Conservation (phyloP, 2,113 vertebrate genomes). For the Galemys pyrenaicus region DNA sequence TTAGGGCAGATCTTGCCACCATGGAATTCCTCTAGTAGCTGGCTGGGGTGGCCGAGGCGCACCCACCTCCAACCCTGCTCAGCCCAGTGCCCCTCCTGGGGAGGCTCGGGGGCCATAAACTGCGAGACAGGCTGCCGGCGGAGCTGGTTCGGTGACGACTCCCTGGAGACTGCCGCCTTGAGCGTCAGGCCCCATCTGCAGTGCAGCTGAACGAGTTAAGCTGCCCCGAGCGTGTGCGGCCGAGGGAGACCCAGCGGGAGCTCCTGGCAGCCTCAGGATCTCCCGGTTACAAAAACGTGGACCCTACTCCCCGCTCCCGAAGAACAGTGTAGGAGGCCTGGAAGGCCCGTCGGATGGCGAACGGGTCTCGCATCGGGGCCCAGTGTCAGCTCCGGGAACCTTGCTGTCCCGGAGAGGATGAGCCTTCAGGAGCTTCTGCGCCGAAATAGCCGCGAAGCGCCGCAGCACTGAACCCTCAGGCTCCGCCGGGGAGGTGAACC, state of each 20-base stretch:
- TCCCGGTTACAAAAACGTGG: background rate
- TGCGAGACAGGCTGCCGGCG: slow-evolving; percentile 1
- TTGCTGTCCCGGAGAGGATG: background rate
- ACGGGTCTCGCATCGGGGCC: background rate
- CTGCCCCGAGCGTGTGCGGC: slow-evolving; percentile 4
- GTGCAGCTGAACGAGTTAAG: slow-evolving; percentile 75
- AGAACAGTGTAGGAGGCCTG: background rate
- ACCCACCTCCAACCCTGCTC: background rate
- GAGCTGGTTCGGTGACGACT: slow-evolving; percentile 59
- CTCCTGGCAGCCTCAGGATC: background rate
- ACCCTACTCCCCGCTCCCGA: background rate
- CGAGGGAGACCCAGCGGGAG: background rate
- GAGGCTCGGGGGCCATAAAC: slow-evolving; percentile 61
- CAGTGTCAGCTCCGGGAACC: background rate
- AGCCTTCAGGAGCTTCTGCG: background rate
- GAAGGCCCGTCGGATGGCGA: background rate
- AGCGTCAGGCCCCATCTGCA: slow-evolving; percentile 64
- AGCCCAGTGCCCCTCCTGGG: background rate
- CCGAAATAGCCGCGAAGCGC: slow-evolving; percentile 38
- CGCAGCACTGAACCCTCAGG: slow-evolving; percentile 11
- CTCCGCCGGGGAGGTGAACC: slow-evolving; percentile 57
- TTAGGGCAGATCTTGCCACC: background rate
- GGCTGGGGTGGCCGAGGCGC: background rate
- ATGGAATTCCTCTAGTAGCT: background rate
- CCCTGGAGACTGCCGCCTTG: slow-evolving; percentile 33